phyloP scores from a whole-genome alignment of 2,888 invertebrate species.

The Lottia gigantea region DNA sequence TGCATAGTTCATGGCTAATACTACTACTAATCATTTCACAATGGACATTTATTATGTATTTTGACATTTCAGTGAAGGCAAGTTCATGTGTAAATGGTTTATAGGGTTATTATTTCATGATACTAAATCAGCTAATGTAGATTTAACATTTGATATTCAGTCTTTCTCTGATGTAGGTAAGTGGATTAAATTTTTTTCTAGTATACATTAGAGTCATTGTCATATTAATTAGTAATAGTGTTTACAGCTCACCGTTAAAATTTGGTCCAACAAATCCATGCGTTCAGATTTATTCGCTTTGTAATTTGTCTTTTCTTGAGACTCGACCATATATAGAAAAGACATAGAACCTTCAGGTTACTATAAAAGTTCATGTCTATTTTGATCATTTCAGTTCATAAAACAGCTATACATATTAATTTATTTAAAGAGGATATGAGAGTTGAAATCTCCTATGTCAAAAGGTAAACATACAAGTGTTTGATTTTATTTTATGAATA shows the following conservation, averaged over 20 bases:
- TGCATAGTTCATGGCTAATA: too few relatives aligned
- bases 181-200: constrained; percentile 25
- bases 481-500: not conserved
- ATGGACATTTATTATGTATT: not conserved
- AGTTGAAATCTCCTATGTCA: constrained; percentile 88
- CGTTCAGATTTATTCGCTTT: too few relatives aligned
- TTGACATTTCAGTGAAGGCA: constrained; percentile 66
- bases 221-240: too few relatives aligned
- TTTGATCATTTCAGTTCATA: constrained; percentile 55
- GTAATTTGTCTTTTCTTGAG: too few relatives aligned
- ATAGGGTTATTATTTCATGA: constrained; percentile 93
- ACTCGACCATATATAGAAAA: too few relatives aligned
- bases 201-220: too few relatives aligned
- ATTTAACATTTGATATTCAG: constrained; percentile 92
- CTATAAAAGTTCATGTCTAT: too few relatives aligned
- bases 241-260: too few relatives aligned
- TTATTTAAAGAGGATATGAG: constrained; percentile 82
- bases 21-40: too few relatives aligned
- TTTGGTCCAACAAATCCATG: too few relatives aligned
- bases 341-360: too few relatives aligned
- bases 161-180: constrained; percentile 88
- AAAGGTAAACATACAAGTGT: constrained; percentile 69
- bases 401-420: constrained; percentile 70
- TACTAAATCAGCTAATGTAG: constrained; percentile 87
- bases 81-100: constrained; percentile 93